phyloP scores from a whole-genome alignment of 2,797 vertebrate genomes.

The Falco berigora region DNA sequence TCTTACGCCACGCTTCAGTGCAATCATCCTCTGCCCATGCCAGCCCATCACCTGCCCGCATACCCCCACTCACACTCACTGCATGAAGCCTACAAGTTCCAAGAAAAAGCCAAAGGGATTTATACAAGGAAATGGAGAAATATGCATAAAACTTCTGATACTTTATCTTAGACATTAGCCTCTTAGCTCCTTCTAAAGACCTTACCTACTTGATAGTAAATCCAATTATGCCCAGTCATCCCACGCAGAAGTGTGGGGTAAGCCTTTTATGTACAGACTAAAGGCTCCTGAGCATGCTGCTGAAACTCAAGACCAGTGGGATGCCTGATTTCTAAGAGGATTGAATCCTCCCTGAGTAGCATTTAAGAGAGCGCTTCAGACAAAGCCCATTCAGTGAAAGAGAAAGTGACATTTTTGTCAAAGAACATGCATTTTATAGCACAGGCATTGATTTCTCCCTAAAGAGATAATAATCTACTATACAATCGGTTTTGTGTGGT shows the following conservation, averaged over 20 bases:
- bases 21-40: background rate
- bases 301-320: background rate
- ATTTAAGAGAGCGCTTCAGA: background rate
- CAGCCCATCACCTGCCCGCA: background rate
- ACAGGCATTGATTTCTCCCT: background rate
- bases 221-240: background rate
- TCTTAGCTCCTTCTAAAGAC: background rate
- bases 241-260: background rate
- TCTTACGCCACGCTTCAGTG: rapidly evolving
- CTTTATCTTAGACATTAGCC: background rate
- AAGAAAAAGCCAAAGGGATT: background rate
- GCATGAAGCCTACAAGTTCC: background rate
- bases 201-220: background rate
- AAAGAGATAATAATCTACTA: background rate
- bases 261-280: background rate
- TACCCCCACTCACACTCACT: background rate
- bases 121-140: background rate
- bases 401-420: background rate
- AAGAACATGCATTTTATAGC: background rate
- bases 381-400: background rate
- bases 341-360: background rate
- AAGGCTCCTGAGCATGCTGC: background rate
- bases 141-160: background rate
- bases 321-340: background rate
- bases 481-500: background rate